Evolutionary conservation across 2,797 vertebrate genomes (phyloP), one percentile per base, ranked within the genome.

Genomic region (Anguilla obscura): DNA sequence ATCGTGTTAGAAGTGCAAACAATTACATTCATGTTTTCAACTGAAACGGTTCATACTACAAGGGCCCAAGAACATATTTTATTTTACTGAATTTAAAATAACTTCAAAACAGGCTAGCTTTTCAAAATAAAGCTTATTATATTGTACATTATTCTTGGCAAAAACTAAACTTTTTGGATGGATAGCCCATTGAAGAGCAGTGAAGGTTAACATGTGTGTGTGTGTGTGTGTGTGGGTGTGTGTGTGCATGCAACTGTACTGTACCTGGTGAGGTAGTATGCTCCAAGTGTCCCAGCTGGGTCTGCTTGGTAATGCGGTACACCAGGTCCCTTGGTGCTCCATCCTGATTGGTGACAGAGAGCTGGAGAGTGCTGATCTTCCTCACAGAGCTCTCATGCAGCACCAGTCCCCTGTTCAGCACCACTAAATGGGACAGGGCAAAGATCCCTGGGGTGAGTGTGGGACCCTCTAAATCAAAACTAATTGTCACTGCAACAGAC

Each of bases 341-440:
- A 93, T 98, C 98, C 94, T 95, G 96, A 92, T 98, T 98, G 0
- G 95, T 93, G 90, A 98, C 97, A 0, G 97, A 98, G 82, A 99
- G 96, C 94, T 98, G 97, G 36, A 96, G 93, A 0, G 97, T 97
- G 5, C 97, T 98, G 91, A 99, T 96, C 74, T 95, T 98, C 95
- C 97, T 98, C 0, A 92, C 91, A 0, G 97, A 95, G 93, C 99
- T 98, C 90, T 99, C 98, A 1, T 99, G 97, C 93, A 99, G 85
- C n/a, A 97, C 94, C 92, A 99, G 93, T 10, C 98, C 98, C 90
- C 97, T 96, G 93, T 99, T 99, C 45, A 96, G 90, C 66, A 92
- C 91, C 93, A 99, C 94, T 6, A n/a, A 94, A 0, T 97, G 98
- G 52, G 97, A 96, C 1, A 96, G 95, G 48, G 93, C 97, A 92